Evolutionary conservation across 2,888 invertebrate genomes (phyloP).

Genomic region (Drosophila subquinaria): DNA sequence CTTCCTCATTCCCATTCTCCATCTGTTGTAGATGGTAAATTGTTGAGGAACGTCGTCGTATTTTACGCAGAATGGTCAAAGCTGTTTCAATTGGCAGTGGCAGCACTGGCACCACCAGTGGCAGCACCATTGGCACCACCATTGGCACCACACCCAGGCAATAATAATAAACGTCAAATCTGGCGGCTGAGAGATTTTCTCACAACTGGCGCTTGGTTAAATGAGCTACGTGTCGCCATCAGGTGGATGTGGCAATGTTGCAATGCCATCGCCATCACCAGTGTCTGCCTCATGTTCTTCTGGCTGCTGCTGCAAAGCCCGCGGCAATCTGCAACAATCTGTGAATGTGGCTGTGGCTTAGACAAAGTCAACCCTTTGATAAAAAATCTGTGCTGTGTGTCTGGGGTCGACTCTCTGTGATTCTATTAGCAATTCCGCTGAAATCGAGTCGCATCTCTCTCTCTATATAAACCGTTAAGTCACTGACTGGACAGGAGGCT

Average conservation of each 20-base stretch:
- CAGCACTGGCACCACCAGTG: neutral
- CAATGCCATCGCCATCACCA: neutral
- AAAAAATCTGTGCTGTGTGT: constrained; percentile 16
- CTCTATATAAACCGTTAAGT: constrained; percentile 65
- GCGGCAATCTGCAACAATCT: constrained; percentile 29
- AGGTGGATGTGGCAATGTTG: constrained; percentile 59
- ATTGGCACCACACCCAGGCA: constrained; percentile 21
- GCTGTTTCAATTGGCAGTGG: neutral
- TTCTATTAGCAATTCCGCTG: constrained; percentile 77
- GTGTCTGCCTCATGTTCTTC: neutral
- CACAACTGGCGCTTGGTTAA: constrained; percentile 66
- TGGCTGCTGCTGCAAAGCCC: neutral
- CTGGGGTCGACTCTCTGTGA: constrained; percentile 56
- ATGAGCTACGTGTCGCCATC: constrained; percentile 76
- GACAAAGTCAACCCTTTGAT: constrained; percentile 78
- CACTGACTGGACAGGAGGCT: neutral
- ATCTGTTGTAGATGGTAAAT: too few relatives aligned
- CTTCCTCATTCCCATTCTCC: too few relatives aligned
- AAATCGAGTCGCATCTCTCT: constrained; percentile 69
- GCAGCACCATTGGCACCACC: too few relatives aligned
- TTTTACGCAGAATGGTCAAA: constrained; percentile 29
- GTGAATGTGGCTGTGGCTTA: constrained; percentile 47
- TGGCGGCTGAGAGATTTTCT: constrained; percentile 42
- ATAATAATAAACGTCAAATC: constrained; percentile 25
- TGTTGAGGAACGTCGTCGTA: neutral